Evolutionary conservation across 2,797 vertebrate genomes (phyloP).

Genomic region (Ceryle rudis): DNA sequence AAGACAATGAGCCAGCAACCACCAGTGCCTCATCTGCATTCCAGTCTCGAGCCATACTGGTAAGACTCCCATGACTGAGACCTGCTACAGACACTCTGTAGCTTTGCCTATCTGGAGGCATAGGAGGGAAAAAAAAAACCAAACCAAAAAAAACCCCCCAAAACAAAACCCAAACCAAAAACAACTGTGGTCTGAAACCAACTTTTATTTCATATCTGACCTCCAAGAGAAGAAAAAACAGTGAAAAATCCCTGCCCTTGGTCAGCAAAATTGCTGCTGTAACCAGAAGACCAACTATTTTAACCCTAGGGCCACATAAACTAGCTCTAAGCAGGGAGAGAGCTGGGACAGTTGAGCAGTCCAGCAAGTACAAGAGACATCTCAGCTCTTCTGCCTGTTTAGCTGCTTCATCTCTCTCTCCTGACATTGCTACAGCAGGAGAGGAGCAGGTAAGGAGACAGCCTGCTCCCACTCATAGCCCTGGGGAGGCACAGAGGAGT

Average conservation of each 20-base stretch:
- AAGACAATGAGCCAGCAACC: neutral
- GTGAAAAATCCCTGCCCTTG: neutral
- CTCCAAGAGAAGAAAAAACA: neutral
- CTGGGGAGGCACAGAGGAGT: rapidly evolving
- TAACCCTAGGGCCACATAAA: neutral
- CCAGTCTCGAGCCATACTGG: neutral
- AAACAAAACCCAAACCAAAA: neutral
- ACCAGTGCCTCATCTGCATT: neutral
- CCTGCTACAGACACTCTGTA: neutral
- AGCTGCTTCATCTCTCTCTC: neutral
- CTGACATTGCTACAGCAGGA: neutral
- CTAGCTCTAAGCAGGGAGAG: neutral
- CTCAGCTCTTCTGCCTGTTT: neutral
- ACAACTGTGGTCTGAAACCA: neutral
- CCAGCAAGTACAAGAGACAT: neutral
- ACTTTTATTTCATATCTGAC: neutral
- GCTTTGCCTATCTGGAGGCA: neutral
- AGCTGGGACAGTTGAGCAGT: neutral
- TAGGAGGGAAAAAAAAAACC: neutral
- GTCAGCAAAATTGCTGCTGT: neutral
- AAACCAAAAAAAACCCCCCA: neutral
- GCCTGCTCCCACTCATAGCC: neutral
- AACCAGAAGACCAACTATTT: neutral
- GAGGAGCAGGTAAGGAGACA: neutral
- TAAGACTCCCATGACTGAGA: neutral